These are phyloP conservation scores for Semicossyphus pulcher DNA, from an alignment of 2,113 vertebrate species.

Conservation along the genomic window DNA sequence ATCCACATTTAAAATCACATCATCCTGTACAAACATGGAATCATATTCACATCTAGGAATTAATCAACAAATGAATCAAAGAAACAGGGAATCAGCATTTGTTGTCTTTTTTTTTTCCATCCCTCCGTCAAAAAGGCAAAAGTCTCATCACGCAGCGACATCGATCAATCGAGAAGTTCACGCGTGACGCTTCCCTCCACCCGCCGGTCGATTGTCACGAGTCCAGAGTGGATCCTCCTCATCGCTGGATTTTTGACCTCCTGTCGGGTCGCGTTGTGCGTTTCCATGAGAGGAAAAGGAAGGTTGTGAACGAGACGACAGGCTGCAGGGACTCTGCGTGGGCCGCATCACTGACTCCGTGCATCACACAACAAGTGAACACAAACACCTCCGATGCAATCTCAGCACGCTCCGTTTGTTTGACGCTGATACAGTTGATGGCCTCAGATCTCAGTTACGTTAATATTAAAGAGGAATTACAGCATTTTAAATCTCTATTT, in stretches of 20 bases:
- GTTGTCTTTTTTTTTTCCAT: neutral
- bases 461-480: no score
- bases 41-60: constrained; percentile 70
- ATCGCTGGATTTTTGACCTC: neutral
- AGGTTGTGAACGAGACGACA: neutral
- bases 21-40: constrained; percentile 78
- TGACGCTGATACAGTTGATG: neutral
- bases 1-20: constrained; percentile 69
- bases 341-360: neutral
- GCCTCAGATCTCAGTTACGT: no score
- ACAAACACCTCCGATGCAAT: neutral
- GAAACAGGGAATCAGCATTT: constrained; percentile 31
- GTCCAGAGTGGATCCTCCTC: neutral
- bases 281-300: constrained; percentile 6
- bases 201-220: constrained; percentile 36
- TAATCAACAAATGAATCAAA: constrained; percentile 36
- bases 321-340: neutral
- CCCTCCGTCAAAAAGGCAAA: constrained; percentile 20
- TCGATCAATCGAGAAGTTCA: neutral
- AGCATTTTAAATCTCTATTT: no score
- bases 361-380: constrained; percentile 1
- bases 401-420: neutral
- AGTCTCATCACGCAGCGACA: constrained; percentile 21
- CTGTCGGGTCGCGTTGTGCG: neutral
- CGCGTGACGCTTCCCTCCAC: neutral